These are phyloP conservation scores for Tuta absoluta DNA, from an alignment of 2,888 invertebrate species.

Conservation along the genomic window DNA sequence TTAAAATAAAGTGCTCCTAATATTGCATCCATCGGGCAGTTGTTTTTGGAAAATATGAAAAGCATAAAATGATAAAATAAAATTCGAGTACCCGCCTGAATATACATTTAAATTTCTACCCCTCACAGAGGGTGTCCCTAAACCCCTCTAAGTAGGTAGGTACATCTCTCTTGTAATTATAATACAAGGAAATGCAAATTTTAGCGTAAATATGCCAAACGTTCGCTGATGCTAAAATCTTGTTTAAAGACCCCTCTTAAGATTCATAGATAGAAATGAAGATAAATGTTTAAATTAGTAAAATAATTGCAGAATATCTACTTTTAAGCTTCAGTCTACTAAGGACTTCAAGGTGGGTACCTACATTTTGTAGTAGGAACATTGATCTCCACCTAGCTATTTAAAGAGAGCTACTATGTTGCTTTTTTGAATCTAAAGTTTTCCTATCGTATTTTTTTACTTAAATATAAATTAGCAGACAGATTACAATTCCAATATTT, in stretches of 20 bases:
- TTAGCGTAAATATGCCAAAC: slow-evolving; percentile 27
- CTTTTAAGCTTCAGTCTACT: too few species aligned
- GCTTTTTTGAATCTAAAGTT: too few species aligned
- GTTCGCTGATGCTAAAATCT: slow-evolving; percentile 24
- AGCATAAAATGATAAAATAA: slow-evolving; percentile 34
- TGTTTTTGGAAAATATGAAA: slow-evolving; percentile 33
- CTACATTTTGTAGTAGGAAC: too few species aligned
- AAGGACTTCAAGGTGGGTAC: too few species aligned
- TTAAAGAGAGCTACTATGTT: too few species aligned
- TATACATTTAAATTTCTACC: slow-evolving; percentile 47
- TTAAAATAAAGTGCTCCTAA: slow-evolving; percentile 30
- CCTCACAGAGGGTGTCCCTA: slow-evolving; percentile 41
- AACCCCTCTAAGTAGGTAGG: slow-evolving; percentile 42
- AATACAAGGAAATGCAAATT: slow-evolving; percentile 56
- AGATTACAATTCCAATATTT: too few species aligned
- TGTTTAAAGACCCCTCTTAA: slow-evolving; percentile 16
- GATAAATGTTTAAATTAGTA: background rate
- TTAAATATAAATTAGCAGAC: too few species aligned
- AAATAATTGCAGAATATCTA: too few species aligned
- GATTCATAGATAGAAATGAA: slow-evolving; percentile 12
- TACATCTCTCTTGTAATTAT: slow-evolving; percentile 51
- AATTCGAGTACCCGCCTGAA: slow-evolving; percentile 43
- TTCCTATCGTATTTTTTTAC: too few species aligned
- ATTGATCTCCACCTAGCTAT: too few species aligned
- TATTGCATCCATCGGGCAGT: slow-evolving; percentile 28